These are phyloP conservation scores for Macrotis lagotis DNA, from an alignment of 2,113 vertebrate species.

Conservation along the genomic window DNA sequence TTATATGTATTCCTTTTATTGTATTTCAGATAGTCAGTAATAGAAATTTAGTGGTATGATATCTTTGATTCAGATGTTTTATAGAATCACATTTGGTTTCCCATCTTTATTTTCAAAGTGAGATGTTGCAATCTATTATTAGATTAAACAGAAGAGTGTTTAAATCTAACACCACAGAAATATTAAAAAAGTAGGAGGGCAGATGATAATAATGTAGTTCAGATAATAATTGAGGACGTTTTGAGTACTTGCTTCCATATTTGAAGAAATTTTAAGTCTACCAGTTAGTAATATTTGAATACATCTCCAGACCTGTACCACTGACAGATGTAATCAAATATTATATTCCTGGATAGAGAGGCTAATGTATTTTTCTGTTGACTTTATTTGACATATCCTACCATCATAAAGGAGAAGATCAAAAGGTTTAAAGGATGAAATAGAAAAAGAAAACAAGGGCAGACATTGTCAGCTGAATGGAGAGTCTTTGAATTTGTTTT, in stretches of 20 bases:
- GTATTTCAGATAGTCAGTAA: fast-evolving
- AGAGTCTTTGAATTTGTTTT: not conserved
- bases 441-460: constrained; percentile 67
- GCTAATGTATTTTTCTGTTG: constrained; percentile 39
- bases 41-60: not conserved
- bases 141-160: constrained; percentile 29
- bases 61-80: not conserved
- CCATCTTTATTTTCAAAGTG: not conserved
- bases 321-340: constrained; percentile 21
- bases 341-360: not conserved
- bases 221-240: not conserved
- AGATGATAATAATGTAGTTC: not conserved
- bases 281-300: not conserved
- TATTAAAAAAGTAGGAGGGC: not conserved
- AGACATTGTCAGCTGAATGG: not conserved
- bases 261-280: constrained; percentile 15
- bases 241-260: constrained; percentile 2
- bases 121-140: not conserved
- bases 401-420: constrained; percentile 73
- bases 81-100: not conserved
- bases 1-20: fast-evolving
- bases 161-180: not conserved
- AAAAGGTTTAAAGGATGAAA: constrained; percentile 82
- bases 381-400: constrained; percentile 16
- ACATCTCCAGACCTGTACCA: not conserved